These are phyloP conservation scores for Malthinus seriepunctatus DNA, from an alignment of 2,888 invertebrate species.

Conservation along the genomic window DNA sequence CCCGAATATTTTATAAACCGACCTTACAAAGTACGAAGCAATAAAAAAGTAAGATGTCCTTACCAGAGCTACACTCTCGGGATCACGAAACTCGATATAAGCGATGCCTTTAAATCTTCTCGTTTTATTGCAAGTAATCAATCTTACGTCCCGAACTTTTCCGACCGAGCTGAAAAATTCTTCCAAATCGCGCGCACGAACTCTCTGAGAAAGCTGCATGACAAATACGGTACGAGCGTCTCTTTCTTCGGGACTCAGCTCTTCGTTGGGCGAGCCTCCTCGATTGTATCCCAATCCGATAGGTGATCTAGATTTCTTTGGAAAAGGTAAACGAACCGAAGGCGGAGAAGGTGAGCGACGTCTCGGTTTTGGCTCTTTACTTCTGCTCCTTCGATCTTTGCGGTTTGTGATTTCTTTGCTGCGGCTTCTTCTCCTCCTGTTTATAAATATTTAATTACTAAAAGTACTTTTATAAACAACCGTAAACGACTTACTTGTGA, in stretches of 20 bases:
- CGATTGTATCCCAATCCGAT: constrained; percentile 48
- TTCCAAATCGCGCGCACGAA: constrained; percentile 91
- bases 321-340: constrained; percentile 42
- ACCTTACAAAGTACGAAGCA: neutral
- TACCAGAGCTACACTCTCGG: constrained; percentile 94
- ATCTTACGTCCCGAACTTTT: constrained; percentile 95
- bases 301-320: constrained; percentile 45
- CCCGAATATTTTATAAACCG: neutral
- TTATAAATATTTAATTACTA: neutral
- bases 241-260: constrained; percentile 93
- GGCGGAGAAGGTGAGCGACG: constrained; percentile 54
- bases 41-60: constrained; percentile 46
- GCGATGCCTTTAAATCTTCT: constrained; percentile 98
- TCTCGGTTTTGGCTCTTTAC: constrained; percentile 29
- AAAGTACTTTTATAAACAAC: neutral
- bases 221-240: constrained; percentile 99
- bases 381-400: constrained; percentile 34
- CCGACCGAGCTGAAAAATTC: constrained; percentile 99
- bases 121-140: constrained; percentile 99
- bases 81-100: constrained; percentile 99
- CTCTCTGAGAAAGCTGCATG: constrained; percentile 96
- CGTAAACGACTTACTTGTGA: constrained; percentile 25
- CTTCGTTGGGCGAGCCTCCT: constrained; percentile 64
- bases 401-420: constrained; percentile 36
- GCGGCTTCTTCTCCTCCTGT: constrained; percentile 26